These are phyloP conservation scores for Micoletzkya japonica DNA, from an alignment of 2,888 invertebrate species.

Conservation along the genomic window DNA sequence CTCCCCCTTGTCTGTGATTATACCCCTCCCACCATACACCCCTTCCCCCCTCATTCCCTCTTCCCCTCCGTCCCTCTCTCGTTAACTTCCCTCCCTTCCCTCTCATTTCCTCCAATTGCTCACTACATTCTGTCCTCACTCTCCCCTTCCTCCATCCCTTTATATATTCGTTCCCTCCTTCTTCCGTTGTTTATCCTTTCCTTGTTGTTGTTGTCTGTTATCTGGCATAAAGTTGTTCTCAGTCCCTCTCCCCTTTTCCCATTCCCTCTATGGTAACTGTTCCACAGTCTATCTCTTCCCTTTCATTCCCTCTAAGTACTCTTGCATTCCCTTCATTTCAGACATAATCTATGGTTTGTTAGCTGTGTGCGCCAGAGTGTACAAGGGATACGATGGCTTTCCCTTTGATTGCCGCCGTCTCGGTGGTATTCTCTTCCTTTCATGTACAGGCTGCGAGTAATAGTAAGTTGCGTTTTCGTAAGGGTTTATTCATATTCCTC, in stretches of 20 bases:
- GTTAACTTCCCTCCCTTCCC: neutral
- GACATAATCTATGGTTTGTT: too few species aligned
- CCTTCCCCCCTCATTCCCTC: neutral
- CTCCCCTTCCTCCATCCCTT: neutral
- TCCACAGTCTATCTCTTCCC: neutral
- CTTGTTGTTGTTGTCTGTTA: conserved; percentile 2
- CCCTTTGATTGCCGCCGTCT: too few species aligned
- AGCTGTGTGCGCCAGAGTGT: too few species aligned
- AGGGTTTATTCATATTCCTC: too few species aligned
- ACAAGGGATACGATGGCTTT: too few species aligned
- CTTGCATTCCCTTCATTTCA: too few species aligned
- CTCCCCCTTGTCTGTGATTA: neutral
- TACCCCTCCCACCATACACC: neutral
- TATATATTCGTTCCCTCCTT: neutral
- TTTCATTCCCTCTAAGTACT: too few species aligned
- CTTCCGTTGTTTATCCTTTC: conserved; percentile 8
- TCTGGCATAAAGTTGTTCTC: neutral
- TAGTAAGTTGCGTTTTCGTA: too few species aligned
- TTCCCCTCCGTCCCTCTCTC: conserved; percentile 3
- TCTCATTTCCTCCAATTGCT: too few species aligned
- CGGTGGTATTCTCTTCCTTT: too few species aligned
- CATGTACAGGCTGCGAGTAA: too few species aligned
- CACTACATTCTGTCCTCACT: neutral
- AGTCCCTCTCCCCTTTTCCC: neutral
- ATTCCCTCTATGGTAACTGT: neutral